These are phyloP conservation scores for Lagocephalus sceleratus DNA, from an alignment of 2,797 vertebrate species.

Conservation along the genomic window DNA sequence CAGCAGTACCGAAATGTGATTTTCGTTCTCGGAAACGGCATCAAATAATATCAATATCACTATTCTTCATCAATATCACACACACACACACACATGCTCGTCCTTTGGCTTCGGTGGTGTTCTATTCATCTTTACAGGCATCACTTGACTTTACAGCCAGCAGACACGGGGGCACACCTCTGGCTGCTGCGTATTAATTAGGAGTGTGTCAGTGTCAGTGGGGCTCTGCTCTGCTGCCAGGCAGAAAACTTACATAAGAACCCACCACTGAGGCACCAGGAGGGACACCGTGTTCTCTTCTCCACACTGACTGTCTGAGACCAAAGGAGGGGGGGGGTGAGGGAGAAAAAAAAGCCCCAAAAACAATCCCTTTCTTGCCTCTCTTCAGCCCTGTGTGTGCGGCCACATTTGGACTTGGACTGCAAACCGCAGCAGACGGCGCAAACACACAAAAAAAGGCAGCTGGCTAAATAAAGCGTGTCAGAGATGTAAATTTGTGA, in stretches of 20 bases:
- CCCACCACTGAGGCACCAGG: constrained; percentile 45
- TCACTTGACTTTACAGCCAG: not conserved
- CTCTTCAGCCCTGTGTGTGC: not conserved
- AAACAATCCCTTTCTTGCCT: no score
- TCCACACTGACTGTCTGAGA: constrained; percentile 18
- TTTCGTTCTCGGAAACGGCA: no score
- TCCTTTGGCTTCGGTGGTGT: constrained; percentile 1
- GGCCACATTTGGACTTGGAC: constrained; percentile 16
- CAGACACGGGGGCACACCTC: constrained; percentile 7
- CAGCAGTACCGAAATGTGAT: no score
- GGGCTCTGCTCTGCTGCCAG: constrained; percentile 54
- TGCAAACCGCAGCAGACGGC: constrained; percentile 25
- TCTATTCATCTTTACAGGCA: constrained; percentile 15
- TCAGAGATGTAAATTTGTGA: constrained; percentile 18
- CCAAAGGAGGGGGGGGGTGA: no score
- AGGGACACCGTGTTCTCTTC: constrained; percentile 59
- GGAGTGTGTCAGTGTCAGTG: constrained; percentile 42
- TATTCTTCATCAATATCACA: no score
- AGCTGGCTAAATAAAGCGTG: constrained; percentile 28
- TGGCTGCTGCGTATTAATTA: constrained; percentile 55
- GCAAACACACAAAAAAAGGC: constrained; percentile 1
- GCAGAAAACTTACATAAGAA: constrained; percentile 62
- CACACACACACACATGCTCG: not conserved
- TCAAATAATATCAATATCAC: not conserved
- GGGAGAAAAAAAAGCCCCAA: not conserved